Evolutionary conservation across 2,113 vertebrate species (phyloP).

Genomic region (Cephalopholis sonnerati): DNA sequence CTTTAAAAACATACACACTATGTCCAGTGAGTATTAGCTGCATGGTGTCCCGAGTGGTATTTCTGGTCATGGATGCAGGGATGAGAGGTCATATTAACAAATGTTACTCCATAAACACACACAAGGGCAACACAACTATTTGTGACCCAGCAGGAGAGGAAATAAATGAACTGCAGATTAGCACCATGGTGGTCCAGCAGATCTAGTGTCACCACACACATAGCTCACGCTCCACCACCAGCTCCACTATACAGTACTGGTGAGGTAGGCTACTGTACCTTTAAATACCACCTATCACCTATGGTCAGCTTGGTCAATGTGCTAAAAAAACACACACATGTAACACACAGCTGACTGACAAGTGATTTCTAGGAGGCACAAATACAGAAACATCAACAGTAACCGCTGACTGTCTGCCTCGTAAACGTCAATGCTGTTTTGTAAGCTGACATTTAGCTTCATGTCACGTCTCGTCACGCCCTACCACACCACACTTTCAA

Average conservation of each 20-base stretch:
- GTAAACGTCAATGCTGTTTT: slow-evolving; percentile 3
- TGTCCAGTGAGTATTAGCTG: neutral
- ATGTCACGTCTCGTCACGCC: neutral
- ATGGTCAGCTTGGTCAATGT: neutral
- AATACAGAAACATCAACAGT: neutral
- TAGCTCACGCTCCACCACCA: slow-evolving; percentile 15
- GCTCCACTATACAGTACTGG: neutral
- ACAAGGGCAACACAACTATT: slow-evolving; percentile 6
- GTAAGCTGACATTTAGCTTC: slow-evolving; percentile 11
- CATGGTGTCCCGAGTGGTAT: neutral
- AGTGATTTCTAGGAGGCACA: neutral
- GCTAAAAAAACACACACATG: slow-evolving; percentile 8
- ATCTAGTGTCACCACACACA: slow-evolving; percentile 31
- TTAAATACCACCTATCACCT: slow-evolving; percentile 44
- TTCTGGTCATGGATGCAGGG: neutral
- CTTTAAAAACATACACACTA: neutral
- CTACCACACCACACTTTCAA: neutral
- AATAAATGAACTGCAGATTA: slow-evolving; percentile 12
- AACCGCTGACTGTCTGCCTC: neutral
- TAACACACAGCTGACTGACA: slow-evolving; percentile 3
- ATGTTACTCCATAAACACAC: slow-evolving; percentile 23
- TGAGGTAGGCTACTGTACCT: neutral
- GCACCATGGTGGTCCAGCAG: slow-evolving; percentile 10
- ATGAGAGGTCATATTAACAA: slow-evolving; percentile 9
- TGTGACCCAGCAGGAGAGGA: slow-evolving; percentile 1